Conservation (phyloP, 2,888 invertebrate genomes). For the Lordiphosa fenestrarum region DNA sequence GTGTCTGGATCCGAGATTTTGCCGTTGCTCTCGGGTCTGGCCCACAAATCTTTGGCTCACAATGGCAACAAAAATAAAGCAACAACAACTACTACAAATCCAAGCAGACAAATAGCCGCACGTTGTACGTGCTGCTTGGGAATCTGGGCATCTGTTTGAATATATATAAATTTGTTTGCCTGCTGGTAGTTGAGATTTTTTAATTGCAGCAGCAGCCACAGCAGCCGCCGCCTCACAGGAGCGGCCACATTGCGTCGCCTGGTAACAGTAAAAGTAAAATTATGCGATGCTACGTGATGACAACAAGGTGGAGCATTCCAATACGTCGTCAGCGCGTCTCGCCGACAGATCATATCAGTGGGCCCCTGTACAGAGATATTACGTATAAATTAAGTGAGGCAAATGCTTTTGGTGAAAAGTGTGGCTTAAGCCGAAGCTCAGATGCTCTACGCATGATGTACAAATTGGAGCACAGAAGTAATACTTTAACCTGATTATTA, state of each 20-base stretch:
- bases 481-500: no score
- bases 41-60: slow-evolving; percentile 70
- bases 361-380: slow-evolving; percentile 38
- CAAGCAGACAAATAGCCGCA: slow-evolving; percentile 69
- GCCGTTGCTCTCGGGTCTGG: slow-evolving; percentile 38
- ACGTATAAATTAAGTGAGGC: slow-evolving; percentile 65
- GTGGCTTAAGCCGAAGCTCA: background rate
- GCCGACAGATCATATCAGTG: slow-evolving; percentile 6
- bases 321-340: slow-evolving; percentile 45
- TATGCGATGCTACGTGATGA: slow-evolving; percentile 70
- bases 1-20: slow-evolving; percentile 28
- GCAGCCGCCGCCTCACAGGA: slow-evolving; percentile 59
- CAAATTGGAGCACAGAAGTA: no score
- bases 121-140: slow-evolving; percentile 64
- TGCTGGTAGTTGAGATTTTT: slow-evolving; percentile 67
- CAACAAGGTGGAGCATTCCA: slow-evolving; percentile 67
- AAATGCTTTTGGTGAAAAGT: background rate
- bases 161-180: slow-evolving; percentile 9
- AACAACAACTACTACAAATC: slow-evolving; percentile 56
- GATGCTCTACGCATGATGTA: slow-evolving; percentile 8
- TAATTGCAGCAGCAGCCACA: slow-evolving; percentile 53
- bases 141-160: slow-evolving; percentile 53
- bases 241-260: slow-evolving; percentile 50
- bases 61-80: slow-evolving; percentile 48
- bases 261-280: slow-evolving; percentile 71